Evolutionary conservation across 2,888 invertebrate genomes (phyloP), one percentile per base, ranked within the genome.

Genomic region (Megastigmus dorsalis): DNA sequence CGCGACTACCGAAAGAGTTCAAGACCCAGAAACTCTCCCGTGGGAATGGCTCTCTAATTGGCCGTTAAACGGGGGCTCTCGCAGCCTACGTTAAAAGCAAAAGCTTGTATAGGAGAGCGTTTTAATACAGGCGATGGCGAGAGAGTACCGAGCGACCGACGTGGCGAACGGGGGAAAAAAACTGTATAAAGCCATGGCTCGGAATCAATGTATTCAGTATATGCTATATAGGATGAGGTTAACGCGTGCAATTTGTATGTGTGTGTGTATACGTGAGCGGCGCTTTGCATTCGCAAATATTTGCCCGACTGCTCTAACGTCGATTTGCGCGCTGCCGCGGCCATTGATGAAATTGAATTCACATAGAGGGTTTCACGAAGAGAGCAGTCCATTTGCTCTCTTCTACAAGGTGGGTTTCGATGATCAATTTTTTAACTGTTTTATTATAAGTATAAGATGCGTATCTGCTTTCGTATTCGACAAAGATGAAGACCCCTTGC

Each of bases 41-140:
- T 72, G 72, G 72, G 72, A 76, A 72, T 68, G 26, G 54, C 45
- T 65, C 41, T 59, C 60, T 69, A 72, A 76, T 72, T 72, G 72
- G 63, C 36, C 45, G 52, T 23, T 55, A 57, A 68, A 68, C 33
- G 23, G 68, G 38, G 23, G 52, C 57, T 43, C 59, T 4, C 48
- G 33, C 33, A n/a, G n/a, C n/a, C n/a, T 23, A n/a, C 41, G 36
- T 65, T 76, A 76, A 76, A 65, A 76, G 76, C 76, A 76, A 76
- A 76, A 72, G 68, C 76, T 72, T 76, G 76, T 76, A n/a, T n/a
- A 60, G 33, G 41, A 26, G 70, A 54, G 30, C n/a, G 38, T 38
- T 70, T n/a, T 41, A 59, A 59, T 50, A 50, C 50, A 10, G 23
- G 45, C 55, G 26, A 20, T 18, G 4, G 15, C 20, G 54, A 60